Base-by-base conservation (phyloP, 2,888 invertebrate genomes). In the Eilema depressum region DNA sequence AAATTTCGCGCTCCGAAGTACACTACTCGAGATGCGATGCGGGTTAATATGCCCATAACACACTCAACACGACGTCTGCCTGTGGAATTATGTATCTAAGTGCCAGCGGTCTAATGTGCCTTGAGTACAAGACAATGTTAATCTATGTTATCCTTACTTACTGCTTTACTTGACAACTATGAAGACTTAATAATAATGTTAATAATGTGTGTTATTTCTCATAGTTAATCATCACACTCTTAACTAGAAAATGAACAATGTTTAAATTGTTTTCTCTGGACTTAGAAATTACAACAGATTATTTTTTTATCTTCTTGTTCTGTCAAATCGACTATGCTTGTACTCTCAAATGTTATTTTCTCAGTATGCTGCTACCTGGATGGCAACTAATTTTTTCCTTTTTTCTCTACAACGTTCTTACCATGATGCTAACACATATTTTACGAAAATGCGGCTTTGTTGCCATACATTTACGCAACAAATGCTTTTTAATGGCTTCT, bases 1-100 rank as follows among this genome's bases (percentile, higher is more conserved):
- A 94, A 93, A 94, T 94, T 94, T 93, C 87, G 88, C 91, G 90
- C 90, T 88, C 83, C 83, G 85, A 85, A 86, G 89, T 90, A 88
- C 89, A 84, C 86, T 88, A 90, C 91, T 92, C 90, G 84, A 90
- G 89, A 88, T 89, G 89, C 89, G 89, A 91, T 91, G 90, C 86
- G 89, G 90, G 91, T 86, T 91, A 89, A 91, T 91, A 90, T 89
- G 90, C 87, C 86, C 88, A 89, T 90, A 89, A 89, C 86, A 84
- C 84, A 87, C 85, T 87, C 83, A 81, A 78, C 82, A 83, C 80
- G 78, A 77, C 80, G 78, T 80, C 80, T 83, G 78, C 69, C 73
- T 25, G 64, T 63, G 81, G 74, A 77, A 78, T 83, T 82, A 83
- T 83, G 75, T 64, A 75, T 75, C 72, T 76, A 75, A 82, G 77